phyloP scores from a whole-genome alignment of 1,140 invertebrate species.

The Drosophila arizonae region DNA sequence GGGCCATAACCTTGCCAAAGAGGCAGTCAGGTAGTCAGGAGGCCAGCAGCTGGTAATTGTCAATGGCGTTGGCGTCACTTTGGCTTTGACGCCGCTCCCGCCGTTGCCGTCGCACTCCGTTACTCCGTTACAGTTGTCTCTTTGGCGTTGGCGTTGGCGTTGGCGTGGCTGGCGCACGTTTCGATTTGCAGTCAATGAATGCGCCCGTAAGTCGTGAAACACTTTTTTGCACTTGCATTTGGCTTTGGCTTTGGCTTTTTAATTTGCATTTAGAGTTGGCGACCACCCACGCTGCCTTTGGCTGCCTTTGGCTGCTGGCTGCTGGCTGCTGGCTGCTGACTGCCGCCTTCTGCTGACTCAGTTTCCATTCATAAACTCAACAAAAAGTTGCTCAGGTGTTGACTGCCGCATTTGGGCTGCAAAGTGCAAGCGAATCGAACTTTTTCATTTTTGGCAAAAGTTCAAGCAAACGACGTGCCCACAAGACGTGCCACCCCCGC shows the following conservation, averaged over 20 bases:
- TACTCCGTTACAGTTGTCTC: conserved; percentile 10
- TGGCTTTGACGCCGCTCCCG: conserved; percentile 44
- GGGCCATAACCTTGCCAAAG: conserved; percentile 68
- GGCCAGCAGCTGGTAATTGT: conserved; percentile 72
- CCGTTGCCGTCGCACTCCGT: conserved; percentile 23
- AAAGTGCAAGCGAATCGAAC: conserved; percentile 55
- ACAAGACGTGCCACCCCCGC: conserved; percentile 40
- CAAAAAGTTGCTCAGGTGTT: conserved; percentile 53
- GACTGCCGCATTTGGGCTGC: conserved; percentile 61
- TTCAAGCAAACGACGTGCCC: conserved; percentile 63
- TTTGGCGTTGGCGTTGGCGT: conserved; percentile 63
- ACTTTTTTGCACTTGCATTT: conserved; percentile 55
- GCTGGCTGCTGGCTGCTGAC: background rate
- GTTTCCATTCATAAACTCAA: conserved; percentile 67
- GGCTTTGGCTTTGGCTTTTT: conserved; percentile 58
- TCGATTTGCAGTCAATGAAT: conserved; percentile 78
- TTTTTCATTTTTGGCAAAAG: conserved; percentile 66
- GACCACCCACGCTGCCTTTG: conserved; percentile 60
- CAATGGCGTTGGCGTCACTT: conserved; percentile 49
- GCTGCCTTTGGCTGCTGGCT: background rate
- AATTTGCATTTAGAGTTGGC: conserved; percentile 71
- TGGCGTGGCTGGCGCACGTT: conserved; percentile 67
- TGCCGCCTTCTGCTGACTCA: conserved; percentile 50
- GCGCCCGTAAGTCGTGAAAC: conserved; percentile 75
- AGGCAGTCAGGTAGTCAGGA: conserved; percentile 43